These are phyloP conservation scores for Loris lydekkerianus DNA, from an alignment of 2,797 vertebrate species.

Conservation along the genomic window DNA sequence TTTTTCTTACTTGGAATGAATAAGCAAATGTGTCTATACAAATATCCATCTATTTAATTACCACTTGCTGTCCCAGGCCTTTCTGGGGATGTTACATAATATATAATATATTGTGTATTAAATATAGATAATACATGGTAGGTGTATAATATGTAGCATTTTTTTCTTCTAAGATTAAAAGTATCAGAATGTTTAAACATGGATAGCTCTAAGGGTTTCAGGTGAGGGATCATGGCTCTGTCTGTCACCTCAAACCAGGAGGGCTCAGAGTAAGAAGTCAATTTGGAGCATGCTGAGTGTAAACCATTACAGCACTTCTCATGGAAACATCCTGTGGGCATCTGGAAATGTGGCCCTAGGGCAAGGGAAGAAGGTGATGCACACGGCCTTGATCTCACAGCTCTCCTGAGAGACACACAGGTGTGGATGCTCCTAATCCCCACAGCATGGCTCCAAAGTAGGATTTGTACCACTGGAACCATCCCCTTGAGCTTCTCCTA, in stretches of 20 bases:
- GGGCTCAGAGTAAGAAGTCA: neutral
- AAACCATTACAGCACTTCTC: neutral
- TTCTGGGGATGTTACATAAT: neutral
- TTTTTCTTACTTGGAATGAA: conserved; percentile 29
- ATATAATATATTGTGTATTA: neutral
- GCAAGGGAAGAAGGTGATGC: neutral
- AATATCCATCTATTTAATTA: conserved; percentile 6
- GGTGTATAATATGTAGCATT: neutral
- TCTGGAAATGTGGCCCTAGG: neutral
- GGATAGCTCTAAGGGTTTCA: neutral
- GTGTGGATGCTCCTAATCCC: neutral
- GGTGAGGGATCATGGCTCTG: neutral
- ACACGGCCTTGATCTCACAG: neutral
- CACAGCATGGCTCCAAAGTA: neutral
- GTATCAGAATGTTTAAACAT: neutral
- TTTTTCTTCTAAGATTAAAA: conserved; percentile 23
- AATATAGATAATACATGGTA: neutral
- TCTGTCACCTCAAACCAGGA: neutral
- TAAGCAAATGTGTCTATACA: neutral
- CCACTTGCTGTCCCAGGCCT: neutral
- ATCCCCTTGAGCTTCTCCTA: neutral
- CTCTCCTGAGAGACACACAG: neutral
- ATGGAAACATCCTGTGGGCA: neutral
- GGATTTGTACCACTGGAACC: neutral
- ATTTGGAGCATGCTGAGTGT: neutral